Percentiles rank a stretch among this genome's conserved stretches.
These are phyloP conservation scores for Odontamblyopus lacepedii DNA, from an alignment of 2,797 vertebrate species.

Conservation along the genomic window DNA sequence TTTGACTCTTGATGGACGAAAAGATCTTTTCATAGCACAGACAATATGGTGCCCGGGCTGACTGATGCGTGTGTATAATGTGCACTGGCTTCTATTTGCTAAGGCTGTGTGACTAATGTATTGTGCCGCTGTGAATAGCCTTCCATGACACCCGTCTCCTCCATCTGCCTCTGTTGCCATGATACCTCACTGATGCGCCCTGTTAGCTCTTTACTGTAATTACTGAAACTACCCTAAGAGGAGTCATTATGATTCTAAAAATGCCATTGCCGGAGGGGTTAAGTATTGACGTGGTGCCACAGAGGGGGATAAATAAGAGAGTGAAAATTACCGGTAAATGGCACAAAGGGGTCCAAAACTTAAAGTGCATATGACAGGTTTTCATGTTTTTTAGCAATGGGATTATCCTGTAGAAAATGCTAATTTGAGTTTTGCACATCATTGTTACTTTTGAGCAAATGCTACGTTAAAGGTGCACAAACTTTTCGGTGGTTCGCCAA, in stretches of 20 bases:
- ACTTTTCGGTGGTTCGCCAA: not conserved
- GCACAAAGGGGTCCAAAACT: not conserved
- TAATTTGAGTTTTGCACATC: not conserved
- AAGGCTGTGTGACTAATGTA: slow-evolving; percentile 48
- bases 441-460: not conserved
- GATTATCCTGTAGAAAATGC: not conserved
- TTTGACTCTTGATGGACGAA: slow-evolving; percentile 52
- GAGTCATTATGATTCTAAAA: slow-evolving; percentile 39
- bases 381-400: not conserved
- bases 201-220: slow-evolving; percentile 39
- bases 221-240: slow-evolving; percentile 32
- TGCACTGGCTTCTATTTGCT: slow-evolving; percentile 43
- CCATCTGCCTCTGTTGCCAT: slow-evolving; percentile 69
- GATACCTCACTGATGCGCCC: slow-evolving; percentile 61
- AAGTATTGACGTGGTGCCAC: slow-evolving; percentile 16
- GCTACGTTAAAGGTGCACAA: not conserved
- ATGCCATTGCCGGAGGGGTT: slow-evolving; percentile 25
- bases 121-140: slow-evolving; percentile 51
- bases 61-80: slow-evolving; percentile 53
- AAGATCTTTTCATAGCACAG: slow-evolving; percentile 55
- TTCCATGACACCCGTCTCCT: slow-evolving; percentile 56
- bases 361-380: not conserved
- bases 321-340: not conserved
- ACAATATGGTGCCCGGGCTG: slow-evolving; percentile 50
- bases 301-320: not conserved